Base-by-base conservation (phyloP, 1,140 invertebrate species). In the Ridgeia piscesae region DNA sequence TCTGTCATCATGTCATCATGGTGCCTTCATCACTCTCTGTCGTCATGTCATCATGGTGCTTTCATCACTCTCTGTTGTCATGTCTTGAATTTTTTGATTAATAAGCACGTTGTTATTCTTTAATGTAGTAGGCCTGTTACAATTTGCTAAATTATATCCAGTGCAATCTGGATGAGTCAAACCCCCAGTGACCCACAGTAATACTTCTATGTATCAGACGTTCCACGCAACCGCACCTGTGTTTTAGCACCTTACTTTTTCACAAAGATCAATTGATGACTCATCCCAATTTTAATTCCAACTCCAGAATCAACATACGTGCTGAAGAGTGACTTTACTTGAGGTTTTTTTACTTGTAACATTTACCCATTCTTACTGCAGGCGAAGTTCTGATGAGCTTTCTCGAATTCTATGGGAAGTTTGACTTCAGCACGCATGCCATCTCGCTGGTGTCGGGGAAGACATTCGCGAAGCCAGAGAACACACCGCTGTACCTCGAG, bases 371-470 rank as follows among this genome's bases (percentile, higher is more conserved):
- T 90, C 35, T 42, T 90, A 21, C 33, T 90, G 34, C 35, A 90
- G 89, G 31, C 34, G 89, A 90, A 42, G 27, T 90, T 33, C 89
- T 90, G 34, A 35, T 17, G 89, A 90, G 89, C 34, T 90, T 90
- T 90, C 89, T 90, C 4, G 89, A 90, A 35, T 90, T 90, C 89
- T 90, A 90, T 33, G 21, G 17, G 33, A 90, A 90, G 34, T 35
- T 90, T 17, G 1, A 90, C 35, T 90, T 90, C 4, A 33, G 34
- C 34, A 14, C 4, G n/a, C 4, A 90, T 35, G 89, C 35, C 34
- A 90, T 90, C 34, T 90, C 89, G 35, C 89, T 90, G 4, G 6
- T 90, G n/a, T 34, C 34, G 4, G 89, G 35, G 34, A 34, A 90
- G 17, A 14, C 35, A 42, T 34, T 35, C 21, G 4, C 89, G 33